Evolutionary conservation across 2,113 vertebrate species (phyloP), one percentile per base, ranked within the genome.

Genomic region (Microcebus murinus): DNA sequence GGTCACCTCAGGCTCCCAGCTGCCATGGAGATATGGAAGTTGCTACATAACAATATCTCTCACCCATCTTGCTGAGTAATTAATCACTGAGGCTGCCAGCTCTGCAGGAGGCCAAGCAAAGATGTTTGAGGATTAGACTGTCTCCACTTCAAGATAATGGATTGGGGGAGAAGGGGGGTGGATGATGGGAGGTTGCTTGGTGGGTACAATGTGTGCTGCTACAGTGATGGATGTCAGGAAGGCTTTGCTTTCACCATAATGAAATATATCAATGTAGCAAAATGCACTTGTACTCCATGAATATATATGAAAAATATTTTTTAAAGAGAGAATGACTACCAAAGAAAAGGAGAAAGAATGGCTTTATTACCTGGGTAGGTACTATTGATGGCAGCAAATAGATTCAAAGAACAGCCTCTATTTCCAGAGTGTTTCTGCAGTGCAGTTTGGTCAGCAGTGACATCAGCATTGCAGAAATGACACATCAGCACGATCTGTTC

Each of bases 401-500:
- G 63, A 76, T 52, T 36, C 25, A 21, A 68, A 21, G 55, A 87
- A 29, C 29, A 59, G 34, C 50, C 59, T 45, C 15, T 77, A 25
- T 55, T 73, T 34, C 52, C 48, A 36, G 23, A 90, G 57, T 55
- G 20, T 79, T 61, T 90, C 70, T 81, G 65, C 77, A 67, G 23
- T 80, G 55, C 42, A 77, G n/a, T 48, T 20, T 63, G n/a, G 67
- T 42, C 36, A 91, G 82, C 57, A 79, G 27, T 90, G 76, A 87
- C 29, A 87, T 70, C 48, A 76, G 92, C 57, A 67, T 1, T 88
- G 87, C 59, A 89, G 93, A 93, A 93, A 84, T 85, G 77, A 87
- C 36, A 25, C 21, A 42, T 74, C 65, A 39, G 15, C 79, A 73
- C 27, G 79, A 87, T 25, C 83, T 79, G 21, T 29, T 52, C 70